phyloP scores from a whole-genome alignment of 2,888 invertebrate genomes.

The Ormia ochracea region DNA sequence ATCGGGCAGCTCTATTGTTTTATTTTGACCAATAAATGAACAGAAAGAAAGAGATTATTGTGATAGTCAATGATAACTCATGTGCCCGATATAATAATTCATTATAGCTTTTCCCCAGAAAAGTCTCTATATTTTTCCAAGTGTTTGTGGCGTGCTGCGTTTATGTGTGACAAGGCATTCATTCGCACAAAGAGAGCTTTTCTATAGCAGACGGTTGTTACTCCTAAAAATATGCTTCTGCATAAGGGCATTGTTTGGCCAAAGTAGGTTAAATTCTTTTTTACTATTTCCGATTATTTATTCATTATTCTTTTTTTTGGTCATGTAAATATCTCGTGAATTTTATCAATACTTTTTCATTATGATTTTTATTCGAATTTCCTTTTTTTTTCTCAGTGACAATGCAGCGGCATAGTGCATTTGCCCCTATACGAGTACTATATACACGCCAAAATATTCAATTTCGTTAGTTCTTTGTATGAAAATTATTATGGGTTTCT shows the following conservation, averaged over 20 bases:
- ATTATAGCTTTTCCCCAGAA: slow-evolving; percentile 19
- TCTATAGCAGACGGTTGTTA: slow-evolving; percentile 40
- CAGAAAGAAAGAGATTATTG: slow-evolving; percentile 29
- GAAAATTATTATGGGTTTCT: background rate
- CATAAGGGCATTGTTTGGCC: slow-evolving; percentile 38
- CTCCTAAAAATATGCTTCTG: slow-evolving; percentile 26
- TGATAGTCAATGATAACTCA: slow-evolving; percentile 30
- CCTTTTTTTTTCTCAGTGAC: slow-evolving; percentile 11
- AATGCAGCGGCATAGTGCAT: background rate
- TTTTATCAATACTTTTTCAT: slow-evolving; percentile 24
- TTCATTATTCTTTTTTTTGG: background rate
- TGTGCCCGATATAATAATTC: slow-evolving; percentile 44
- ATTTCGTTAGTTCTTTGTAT: slow-evolving; percentile 3
- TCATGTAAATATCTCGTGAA: background rate
- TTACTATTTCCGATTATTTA: no score
- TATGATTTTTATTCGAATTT: background rate
- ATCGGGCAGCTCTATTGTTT: slow-evolving; percentile 40
- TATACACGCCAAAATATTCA: no score
- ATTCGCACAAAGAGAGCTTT: slow-evolving; percentile 35
- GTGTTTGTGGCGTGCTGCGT: background rate
- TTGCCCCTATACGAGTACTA: no score
- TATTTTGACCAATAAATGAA: slow-evolving; percentile 30
- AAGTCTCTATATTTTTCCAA: slow-evolving; percentile 20
- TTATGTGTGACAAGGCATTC: background rate
- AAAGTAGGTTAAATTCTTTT: slow-evolving; percentile 45